Base-by-base conservation (phyloP, 2,797 vertebrate species). In the Enteromius thamalakanensis region DNA sequence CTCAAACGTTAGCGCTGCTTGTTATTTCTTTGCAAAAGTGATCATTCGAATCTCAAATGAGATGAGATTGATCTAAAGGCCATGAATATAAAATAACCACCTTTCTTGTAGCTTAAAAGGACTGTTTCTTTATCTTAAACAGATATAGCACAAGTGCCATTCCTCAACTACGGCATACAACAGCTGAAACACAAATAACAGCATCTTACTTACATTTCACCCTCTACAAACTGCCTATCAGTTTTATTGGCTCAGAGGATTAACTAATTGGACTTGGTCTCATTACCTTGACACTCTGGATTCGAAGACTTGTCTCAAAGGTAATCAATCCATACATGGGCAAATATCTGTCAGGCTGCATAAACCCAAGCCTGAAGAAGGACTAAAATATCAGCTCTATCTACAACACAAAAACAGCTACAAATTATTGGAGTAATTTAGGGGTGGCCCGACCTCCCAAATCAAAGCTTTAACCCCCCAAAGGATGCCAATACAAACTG, bases 1-100 rank as follows among this genome's bases (percentile, higher is more conserved):
- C 78, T 87, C 87, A 90, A 92, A 92, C 84, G 84, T 79, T 84
- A 88, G n/a, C 29, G 75, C 19, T 65, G 69, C 80, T 81, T 72
- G 55, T 79, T 74, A 76, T 65, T 80, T 60, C 81, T 84, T 81
- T 84, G 74, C 32, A 83, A 49, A 77, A 69, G 21, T 23, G 75
- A 76, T 65, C n/a, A 68, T 82, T 80, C 2, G 8, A 64, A 60
- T 80, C 79, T 77, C 6, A 11, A 64, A 72, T 29, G 26, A 14
- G 21, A 78, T 79, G 64, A 82, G 17, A 40, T 42, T 53, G n/a
- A 70, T 79, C 62, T 37, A 76, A 26, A 71, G 26, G 15, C 23
- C 34, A 51, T 34, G 8, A 23, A 29, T 19, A 40, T 47, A 8
- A 11, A 9, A 53, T 70, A 45, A 40, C 45, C 12, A 29, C 0